These are phyloP conservation scores for Xyrauchen texanus DNA, from an alignment of 2,113 vertebrate species.

Conservation along the genomic window DNA sequence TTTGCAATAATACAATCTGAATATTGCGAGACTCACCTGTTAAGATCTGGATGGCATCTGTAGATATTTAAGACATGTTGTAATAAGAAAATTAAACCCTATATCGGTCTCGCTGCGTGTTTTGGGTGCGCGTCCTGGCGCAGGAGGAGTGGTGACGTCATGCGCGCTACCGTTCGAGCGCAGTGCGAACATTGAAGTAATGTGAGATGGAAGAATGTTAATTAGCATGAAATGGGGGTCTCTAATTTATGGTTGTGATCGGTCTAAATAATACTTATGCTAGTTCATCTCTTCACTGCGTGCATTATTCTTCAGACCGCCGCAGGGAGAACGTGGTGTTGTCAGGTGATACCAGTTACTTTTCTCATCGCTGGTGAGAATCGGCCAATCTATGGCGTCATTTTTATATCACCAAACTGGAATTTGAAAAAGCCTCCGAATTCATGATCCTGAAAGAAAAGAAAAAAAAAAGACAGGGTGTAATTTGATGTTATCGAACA, in stretches of 20 bases:
- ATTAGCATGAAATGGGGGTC: not conserved
- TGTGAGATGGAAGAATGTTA: too few relatives aligned
- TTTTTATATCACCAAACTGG: too few relatives aligned
- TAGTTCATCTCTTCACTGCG: not conserved
- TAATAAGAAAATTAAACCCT: not conserved
- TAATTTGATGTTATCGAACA: too few relatives aligned
- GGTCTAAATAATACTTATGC: not conserved
- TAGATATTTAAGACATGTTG: not conserved
- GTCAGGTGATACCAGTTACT: not conserved
- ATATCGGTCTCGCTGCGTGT: not conserved
- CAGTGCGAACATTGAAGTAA: not conserved
- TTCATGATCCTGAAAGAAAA: too few relatives aligned
- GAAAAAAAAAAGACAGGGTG: too few relatives aligned
- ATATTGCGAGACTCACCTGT: not conserved
- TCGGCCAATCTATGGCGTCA: not conserved
- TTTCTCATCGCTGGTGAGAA: not conserved
- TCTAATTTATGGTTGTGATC: not conserved
- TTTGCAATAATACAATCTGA: not conserved
- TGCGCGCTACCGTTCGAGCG: not conserved
- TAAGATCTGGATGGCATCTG: not conserved
- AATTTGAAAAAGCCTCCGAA: too few relatives aligned
- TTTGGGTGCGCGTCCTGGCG: not conserved
- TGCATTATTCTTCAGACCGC: not conserved
- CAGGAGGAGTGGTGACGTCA: constrained; percentile 1
- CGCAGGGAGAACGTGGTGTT: not conserved